phyloP scores from a whole-genome alignment of 2,797 vertebrate genomes.

The Pogonophryne albipinna region DNA sequence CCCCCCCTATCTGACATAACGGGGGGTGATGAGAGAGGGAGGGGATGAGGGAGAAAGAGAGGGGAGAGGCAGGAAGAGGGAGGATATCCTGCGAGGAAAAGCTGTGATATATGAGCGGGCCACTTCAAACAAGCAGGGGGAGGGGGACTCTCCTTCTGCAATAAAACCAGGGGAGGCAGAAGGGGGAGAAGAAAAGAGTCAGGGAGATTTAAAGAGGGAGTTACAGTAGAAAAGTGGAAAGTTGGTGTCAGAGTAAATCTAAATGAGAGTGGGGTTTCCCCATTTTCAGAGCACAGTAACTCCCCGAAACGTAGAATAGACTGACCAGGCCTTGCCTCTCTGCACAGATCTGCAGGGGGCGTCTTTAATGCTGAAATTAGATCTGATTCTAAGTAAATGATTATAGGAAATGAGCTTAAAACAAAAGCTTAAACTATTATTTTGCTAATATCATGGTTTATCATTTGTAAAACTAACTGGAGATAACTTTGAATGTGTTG shows the following conservation, averaged over 20 bases:
- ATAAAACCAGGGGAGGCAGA: conserved; percentile 78
- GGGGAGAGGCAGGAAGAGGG: conserved; percentile 71
- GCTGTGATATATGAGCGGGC: conserved; percentile 82
- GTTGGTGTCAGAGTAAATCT: conserved; percentile 37
- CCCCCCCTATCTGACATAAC: conserved; percentile 28
- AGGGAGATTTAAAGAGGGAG: conserved; percentile 55
- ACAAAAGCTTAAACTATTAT: not conserved
- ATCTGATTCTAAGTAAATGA: not conserved
- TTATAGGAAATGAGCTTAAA: not conserved
- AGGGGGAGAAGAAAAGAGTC: conserved; percentile 52
- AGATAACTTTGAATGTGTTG: not conserved
- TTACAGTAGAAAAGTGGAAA: conserved; percentile 55
- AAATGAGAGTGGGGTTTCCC: conserved; percentile 28
- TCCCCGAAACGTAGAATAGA: conserved; percentile 16
- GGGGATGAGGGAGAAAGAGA: conserved; percentile 46
- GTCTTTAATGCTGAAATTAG: conserved; percentile 37
- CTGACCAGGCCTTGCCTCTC: not conserved
- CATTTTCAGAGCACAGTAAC: conserved; percentile 3
- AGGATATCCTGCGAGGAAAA: conserved; percentile 75
- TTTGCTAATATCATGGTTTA: not conserved
- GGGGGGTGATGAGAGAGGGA: conserved; percentile 36
- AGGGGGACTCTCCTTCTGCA: conserved; percentile 67
- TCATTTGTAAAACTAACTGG: not conserved
- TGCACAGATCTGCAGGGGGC: conserved; percentile 2
- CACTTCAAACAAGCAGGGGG: conserved; percentile 78